These are phyloP conservation scores for Ploceus nigricollis DNA, from an alignment of 2,113 vertebrate genomes.

Conservation along the genomic window DNA sequence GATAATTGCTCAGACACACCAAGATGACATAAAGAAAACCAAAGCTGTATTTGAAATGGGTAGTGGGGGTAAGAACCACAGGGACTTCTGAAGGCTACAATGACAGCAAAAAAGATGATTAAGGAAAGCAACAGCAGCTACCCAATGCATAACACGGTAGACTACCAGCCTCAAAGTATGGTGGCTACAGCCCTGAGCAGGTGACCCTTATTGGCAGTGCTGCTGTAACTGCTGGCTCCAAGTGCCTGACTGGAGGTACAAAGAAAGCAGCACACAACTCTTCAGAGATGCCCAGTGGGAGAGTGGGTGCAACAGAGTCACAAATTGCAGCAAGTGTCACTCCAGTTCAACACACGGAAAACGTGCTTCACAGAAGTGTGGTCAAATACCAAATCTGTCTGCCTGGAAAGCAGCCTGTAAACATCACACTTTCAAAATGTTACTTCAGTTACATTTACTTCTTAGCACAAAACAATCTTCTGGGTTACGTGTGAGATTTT, in stretches of 20 bases:
- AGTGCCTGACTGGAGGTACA: neutral
- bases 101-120: neutral
- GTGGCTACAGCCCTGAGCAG: neutral
- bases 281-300: neutral
- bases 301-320: accelerated
- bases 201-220: neutral
- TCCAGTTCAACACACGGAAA: neutral
- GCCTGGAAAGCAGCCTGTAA: neutral
- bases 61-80: neutral
- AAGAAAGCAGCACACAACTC: neutral
- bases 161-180: neutral
- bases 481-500: neutral
- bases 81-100: neutral
- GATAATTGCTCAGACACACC: neutral
- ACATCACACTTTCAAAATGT: neutral
- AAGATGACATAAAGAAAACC: neutral
- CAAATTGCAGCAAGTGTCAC: neutral
- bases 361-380: neutral
- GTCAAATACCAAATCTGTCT: neutral
- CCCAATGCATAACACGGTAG: neutral
- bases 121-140: neutral
- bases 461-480: neutral
- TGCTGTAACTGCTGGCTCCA: neutral
- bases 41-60: neutral
- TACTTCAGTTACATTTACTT: neutral